These are phyloP conservation scores for Sinhomidia bicolor DNA, from an alignment of 2,888 invertebrate species.

Conservation along the genomic window DNA sequence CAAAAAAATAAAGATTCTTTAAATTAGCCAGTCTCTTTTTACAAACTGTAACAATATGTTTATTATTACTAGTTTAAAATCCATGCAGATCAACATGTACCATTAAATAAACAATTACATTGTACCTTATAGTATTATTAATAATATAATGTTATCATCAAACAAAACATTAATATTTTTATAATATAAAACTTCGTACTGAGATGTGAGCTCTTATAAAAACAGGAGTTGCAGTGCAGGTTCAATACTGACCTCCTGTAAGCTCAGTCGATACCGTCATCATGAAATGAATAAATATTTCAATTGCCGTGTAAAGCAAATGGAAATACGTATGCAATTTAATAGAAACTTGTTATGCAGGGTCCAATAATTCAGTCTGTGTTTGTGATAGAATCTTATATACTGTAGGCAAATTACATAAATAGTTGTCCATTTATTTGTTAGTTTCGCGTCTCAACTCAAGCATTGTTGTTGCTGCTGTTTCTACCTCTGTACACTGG, in stretches of 20 bases:
- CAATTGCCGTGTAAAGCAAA: too few relatives aligned
- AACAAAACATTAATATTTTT: not conserved
- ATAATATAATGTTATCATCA: not conserved
- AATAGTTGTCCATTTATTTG: too few relatives aligned
- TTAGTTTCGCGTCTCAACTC: not conserved
- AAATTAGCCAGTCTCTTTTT: too few relatives aligned
- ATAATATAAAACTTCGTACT: not conserved
- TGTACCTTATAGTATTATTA: not conserved
- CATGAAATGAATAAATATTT: too few relatives aligned
- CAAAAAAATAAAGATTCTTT: too few relatives aligned
- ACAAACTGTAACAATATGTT: not conserved
- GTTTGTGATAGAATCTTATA: not conserved
- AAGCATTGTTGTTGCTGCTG: not conserved
- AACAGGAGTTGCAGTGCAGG: not conserved
- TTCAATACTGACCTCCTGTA: too few relatives aligned
- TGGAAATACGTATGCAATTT: too few relatives aligned
- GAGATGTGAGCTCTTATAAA: not conserved
- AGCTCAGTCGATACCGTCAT: too few relatives aligned
- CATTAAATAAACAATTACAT: constrained; percentile 41
- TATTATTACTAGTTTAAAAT: not conserved
- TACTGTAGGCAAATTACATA: not conserved
- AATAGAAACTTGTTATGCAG: too few relatives aligned
- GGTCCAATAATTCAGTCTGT: too few relatives aligned
- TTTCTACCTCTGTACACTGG: constrained; percentile 65
- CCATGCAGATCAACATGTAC: constrained; percentile 29